These are phyloP conservation scores for Copidosoma aretas DNA, from an alignment of 2,888 invertebrate genomes.

Conservation along the genomic window DNA sequence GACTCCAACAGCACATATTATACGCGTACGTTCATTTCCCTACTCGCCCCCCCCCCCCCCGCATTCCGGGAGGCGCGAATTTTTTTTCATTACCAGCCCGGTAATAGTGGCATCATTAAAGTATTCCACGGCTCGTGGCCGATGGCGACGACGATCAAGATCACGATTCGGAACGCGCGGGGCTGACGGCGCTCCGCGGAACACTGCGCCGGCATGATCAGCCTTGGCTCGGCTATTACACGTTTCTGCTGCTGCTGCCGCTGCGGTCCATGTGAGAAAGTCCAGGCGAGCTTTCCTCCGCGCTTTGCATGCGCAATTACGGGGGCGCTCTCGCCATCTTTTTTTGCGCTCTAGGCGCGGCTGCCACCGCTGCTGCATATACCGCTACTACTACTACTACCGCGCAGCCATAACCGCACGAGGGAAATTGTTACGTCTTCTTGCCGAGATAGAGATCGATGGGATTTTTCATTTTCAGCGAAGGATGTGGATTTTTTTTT, in stretches of 20 bases:
- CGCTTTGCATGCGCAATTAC: slow-evolving; percentile 11
- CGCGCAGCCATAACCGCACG: neutral
- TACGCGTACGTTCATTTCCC: neutral
- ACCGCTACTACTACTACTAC: neutral
- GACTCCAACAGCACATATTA: too few relatives aligned
- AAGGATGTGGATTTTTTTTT: neutral
- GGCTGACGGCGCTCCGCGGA: neutral
- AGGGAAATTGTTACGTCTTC: neutral
- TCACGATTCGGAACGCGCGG: slow-evolving; percentile 11
- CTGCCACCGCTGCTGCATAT: neutral
- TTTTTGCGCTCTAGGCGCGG: slow-evolving; percentile 29
- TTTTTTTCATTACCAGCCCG: neutral
- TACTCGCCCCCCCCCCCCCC: neutral
- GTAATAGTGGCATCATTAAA: neutral
- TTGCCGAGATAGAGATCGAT: neutral
- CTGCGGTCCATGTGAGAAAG: neutral
- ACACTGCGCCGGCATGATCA: too few relatives aligned
- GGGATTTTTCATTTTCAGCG: neutral
- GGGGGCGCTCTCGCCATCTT: neutral
- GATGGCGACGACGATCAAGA: slow-evolving; percentile 23
- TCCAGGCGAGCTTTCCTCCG: neutral
- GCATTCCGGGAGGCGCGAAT: neutral
- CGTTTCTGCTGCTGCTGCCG: neutral
- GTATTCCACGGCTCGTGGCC: slow-evolving; percentile 3
- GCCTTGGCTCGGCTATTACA: too few relatives aligned